A percentile compares a stretch with the other conserved stretches of the same genome.
Conservation (phyloP, 1,140 invertebrate genomes). For the Sesamia nonagrioides region DNA sequence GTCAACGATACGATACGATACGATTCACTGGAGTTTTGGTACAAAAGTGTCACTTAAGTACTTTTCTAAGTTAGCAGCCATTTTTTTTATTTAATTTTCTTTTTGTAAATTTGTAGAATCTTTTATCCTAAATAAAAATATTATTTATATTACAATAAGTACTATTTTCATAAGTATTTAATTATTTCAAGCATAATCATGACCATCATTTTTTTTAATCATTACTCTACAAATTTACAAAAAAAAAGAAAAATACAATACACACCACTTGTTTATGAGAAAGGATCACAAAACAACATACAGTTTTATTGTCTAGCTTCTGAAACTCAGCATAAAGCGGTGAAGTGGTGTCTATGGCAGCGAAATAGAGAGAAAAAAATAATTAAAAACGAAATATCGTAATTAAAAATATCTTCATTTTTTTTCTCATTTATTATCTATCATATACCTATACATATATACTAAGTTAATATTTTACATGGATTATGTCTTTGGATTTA, state of each 20-base stretch:
- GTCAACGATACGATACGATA: slow-evolving; percentile 2
- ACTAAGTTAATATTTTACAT: slow-evolving; percentile 80
- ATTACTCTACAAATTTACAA: slow-evolving; percentile 33
- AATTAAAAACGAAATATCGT: slow-evolving; percentile 65
- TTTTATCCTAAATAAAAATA: not conserved
- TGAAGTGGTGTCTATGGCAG: slow-evolving; percentile 71
- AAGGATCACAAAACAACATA: slow-evolving; percentile 58
- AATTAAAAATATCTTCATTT: slow-evolving; percentile 85
- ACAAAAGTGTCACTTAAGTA: slow-evolving; percentile 75
- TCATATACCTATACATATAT: slow-evolving; percentile 72
- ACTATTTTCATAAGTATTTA: slow-evolving; percentile 24
- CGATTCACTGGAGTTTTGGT: slow-evolving; percentile 75
- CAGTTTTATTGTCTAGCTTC: slow-evolving; percentile 71
- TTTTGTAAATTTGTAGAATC: slow-evolving; percentile 25
- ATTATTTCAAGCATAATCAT: slow-evolving; percentile 29
- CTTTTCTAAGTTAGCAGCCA: slow-evolving; percentile 81
- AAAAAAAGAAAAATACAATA: slow-evolving; percentile 16
- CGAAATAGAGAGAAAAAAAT: slow-evolving; percentile 70
- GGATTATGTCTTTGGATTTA: slow-evolving; percentile 66
- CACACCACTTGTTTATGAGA: slow-evolving; percentile 30
- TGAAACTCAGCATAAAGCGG: slow-evolving; percentile 49
- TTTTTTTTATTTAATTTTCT: slow-evolving; percentile 25
- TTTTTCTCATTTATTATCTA: slow-evolving; percentile 73
- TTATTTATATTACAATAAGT: slow-evolving; percentile 30
- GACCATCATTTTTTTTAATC: slow-evolving; percentile 21